phyloP scores from a whole-genome alignment of 2,797 vertebrate species.

The Tenualosa ilisha region DNA sequence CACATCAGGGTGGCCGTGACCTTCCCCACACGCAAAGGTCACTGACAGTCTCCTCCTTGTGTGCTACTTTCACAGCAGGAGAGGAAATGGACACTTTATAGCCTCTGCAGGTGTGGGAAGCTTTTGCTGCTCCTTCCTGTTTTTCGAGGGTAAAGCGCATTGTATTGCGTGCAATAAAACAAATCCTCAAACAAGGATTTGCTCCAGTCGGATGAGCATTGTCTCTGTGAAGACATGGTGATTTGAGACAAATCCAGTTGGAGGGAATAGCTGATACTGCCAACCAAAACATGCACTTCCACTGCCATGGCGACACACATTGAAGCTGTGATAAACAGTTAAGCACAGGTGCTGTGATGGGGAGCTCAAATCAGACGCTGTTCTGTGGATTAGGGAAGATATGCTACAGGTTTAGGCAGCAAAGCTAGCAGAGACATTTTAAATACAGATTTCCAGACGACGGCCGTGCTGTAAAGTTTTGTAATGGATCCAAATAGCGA shows the following conservation, averaged over 20 bases:
- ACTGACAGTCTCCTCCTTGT: conserved; percentile 52
- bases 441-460: background rate
- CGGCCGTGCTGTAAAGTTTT: background rate
- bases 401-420: background rate
- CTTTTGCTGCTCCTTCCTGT: background rate
- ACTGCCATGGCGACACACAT: background rate
- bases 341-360: background rate
- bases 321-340: background rate
- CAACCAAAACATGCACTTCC: background rate
- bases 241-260: conserved; percentile 13
- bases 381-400: background rate
- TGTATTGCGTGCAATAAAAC: conserved; percentile 19
- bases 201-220: background rate
- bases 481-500: background rate
- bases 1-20: conserved; percentile 39
- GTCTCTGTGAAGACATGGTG: background rate
- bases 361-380: background rate
- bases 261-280: background rate
- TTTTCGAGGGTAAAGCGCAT: background rate
- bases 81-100: conserved; percentile 22
- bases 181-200: conserved; percentile 13
- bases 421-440: background rate
- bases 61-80: conserved; percentile 52
- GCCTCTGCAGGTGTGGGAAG: background rate
- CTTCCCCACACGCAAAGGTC: conserved; percentile 56